Base-by-base conservation (phyloP, 2,888 invertebrate genomes). In the Chymomyza procnemis region DNA sequence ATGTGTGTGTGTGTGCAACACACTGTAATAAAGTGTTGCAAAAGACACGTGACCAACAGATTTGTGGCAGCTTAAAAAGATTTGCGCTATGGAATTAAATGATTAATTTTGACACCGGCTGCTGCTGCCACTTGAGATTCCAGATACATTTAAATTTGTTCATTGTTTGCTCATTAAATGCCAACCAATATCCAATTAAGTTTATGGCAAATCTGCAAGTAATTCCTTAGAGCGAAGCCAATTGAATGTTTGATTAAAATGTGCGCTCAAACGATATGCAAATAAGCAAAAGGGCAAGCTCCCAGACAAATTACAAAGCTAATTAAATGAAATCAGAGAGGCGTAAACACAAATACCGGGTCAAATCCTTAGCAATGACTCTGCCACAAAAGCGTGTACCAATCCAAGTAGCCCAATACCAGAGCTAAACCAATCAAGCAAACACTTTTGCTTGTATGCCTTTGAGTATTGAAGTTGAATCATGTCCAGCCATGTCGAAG, bases 311-410 rank as follows among this genome's bases (percentile, higher is more conserved):
- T 85, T 79, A 76, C 69, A 64, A 58, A 19, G 62, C 67, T 72
- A 79, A 85, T 79, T 82, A 85, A 82, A 73, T 74, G 74, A 70
- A 76, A 66, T 66, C 67, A 69, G 67, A 60, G 56, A 56, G 66
- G 64, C 64, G 64, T 61, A 52, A 74, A 66, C 58, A 41, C 57
- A 22, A 55, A 55, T 55, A 19, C 26, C 47, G 21, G 14, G 69
- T 63, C 52, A 61, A 22, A 26, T 46, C 26, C 34, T 12, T 3
- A 8, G 47, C 47, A 18, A 41, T 58, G 9, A 12, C 34, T 4
- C n/a, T 4, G 12, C 34, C 18, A 58, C 6, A 16, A 46, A 58
- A 16, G 16, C 34, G n/a, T n/a, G 41, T 41, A 41, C n/a, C 56
- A 34, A 34, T 41, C 8, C 9, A 16, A 3, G 6, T 26, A 56